Percentiles rank a stretch among this genome's conserved stretches.
These are phyloP conservation scores for Zootermopsis nevadensis DNA, from an alignment of 2,888 invertebrate genomes.

Conservation along the genomic window DNA sequence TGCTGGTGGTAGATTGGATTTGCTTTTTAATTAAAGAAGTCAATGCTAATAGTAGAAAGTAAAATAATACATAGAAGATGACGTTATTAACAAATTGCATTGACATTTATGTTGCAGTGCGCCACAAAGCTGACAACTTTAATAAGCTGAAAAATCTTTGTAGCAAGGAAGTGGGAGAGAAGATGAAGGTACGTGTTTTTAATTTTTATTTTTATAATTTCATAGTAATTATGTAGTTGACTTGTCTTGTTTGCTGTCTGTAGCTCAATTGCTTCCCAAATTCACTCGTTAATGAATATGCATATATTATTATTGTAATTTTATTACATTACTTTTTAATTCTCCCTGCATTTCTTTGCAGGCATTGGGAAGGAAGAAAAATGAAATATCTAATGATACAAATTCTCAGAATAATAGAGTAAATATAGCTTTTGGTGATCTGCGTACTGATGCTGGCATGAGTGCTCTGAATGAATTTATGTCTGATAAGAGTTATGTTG, in stretches of 20 bases:
- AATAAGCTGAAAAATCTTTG: slow-evolving; percentile 97
- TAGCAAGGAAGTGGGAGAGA: slow-evolving; percentile 96
- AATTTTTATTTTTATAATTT: not conserved
- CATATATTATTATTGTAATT: not conserved
- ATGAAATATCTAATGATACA: not conserved
- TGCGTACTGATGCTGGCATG: slow-evolving; percentile 23
- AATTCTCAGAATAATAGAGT: not conserved
- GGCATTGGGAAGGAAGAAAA: slow-evolving; percentile 27
- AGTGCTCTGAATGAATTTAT: slow-evolving; percentile 52
- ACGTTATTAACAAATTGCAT: too few species aligned
- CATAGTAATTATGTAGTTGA: not conserved
- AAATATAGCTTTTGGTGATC: slow-evolving; percentile 30
- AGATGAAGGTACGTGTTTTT: slow-evolving; percentile 80
- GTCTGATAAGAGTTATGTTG: slow-evolving; percentile 55
- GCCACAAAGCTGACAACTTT: slow-evolving; percentile 92
- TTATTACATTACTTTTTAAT: not conserved
- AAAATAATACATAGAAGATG: too few species aligned
- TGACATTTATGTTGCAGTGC: slow-evolving; percentile 64
- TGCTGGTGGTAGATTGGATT: too few species aligned
- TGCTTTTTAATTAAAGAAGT: too few species aligned
- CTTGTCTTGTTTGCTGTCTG: not conserved
- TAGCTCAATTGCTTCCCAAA: not conserved
- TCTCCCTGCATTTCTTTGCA: slow-evolving; percentile 11
- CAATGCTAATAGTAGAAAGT: too few species aligned
- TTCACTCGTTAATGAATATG: not conserved